Evolutionary conservation across 2,888 invertebrate species (phyloP).

Genomic region (Coenonympha arcania): DNA sequence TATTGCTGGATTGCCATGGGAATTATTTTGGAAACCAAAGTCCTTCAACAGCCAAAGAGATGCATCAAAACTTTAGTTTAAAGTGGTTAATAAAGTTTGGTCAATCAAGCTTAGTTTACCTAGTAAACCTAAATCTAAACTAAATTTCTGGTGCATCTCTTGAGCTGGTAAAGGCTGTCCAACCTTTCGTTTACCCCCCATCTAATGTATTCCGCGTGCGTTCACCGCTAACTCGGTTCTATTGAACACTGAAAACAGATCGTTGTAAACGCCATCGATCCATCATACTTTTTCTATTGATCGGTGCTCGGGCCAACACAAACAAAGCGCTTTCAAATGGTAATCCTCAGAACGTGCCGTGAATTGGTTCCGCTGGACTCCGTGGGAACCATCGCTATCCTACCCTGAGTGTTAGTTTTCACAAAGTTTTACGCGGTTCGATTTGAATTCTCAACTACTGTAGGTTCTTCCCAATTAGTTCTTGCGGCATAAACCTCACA

Average conservation of each 20-base stretch:
- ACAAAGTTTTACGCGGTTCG: neutral
- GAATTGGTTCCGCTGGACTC: slow-evolving; percentile 61
- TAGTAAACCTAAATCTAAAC: too few species aligned
- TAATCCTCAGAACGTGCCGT: slow-evolving; percentile 64
- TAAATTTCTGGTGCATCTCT: neutral
- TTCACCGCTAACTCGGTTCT: slow-evolving; percentile 57
- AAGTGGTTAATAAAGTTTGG: too few species aligned
- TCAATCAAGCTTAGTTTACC: too few species aligned
- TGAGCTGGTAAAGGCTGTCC: slow-evolving; percentile 5
- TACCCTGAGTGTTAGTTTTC: slow-evolving; percentile 14
- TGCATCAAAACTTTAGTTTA: too few species aligned
- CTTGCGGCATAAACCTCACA: neutral
- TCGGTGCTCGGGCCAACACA: slow-evolving; percentile 59
- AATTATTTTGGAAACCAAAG: too few species aligned
- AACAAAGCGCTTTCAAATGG: slow-evolving; percentile 71
- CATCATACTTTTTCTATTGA: slow-evolving; percentile 71
- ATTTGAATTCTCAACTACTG: neutral
- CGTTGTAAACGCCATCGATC: slow-evolving; percentile 57
- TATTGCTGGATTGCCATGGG: too few species aligned
- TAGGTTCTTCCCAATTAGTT: too few species aligned
- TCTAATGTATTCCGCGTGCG: slow-evolving; percentile 64
- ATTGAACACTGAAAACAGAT: slow-evolving; percentile 70
- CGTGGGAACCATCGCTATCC: slow-evolving; percentile 56
- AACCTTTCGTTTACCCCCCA: slow-evolving; percentile 24
- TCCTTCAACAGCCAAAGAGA: too few species aligned